These are phyloP conservation scores for Dioctria rufipes DNA, from an alignment of 2,888 invertebrate genomes.

Conservation along the genomic window DNA sequence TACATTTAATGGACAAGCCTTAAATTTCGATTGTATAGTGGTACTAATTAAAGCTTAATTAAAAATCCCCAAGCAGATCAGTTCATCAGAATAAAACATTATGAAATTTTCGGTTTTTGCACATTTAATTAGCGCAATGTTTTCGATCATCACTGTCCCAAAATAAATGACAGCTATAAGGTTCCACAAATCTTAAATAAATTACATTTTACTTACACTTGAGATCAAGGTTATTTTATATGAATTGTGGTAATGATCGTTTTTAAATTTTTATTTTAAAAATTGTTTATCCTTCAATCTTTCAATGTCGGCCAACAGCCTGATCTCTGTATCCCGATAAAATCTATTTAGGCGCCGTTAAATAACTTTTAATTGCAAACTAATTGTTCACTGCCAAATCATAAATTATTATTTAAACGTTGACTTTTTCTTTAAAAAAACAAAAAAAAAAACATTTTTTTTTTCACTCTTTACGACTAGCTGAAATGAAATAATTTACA, in stretches of 20 bases:
- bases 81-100: neutral
- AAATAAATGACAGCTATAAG: no score
- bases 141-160: neutral
- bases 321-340: neutral
- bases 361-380: neutral
- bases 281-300: neutral
- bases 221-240: slow-evolving; percentile 34
- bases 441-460: no score
- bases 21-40: neutral
- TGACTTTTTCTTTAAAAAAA: no score
- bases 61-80: neutral
- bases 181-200: neutral
- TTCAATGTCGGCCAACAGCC: slow-evolving; percentile 11
- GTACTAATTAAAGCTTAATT: neutral
- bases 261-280: neutral
- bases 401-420: no score
- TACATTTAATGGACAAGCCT: no score
- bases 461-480: no score
- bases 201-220: slow-evolving; percentile 8
- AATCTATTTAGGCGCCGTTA: no score
- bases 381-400: slow-evolving; percentile 10
- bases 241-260: slow-evolving; percentile 18
- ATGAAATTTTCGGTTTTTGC: neutral
- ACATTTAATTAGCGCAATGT: neutral
- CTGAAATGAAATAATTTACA: no score